Percentiles rank a stretch among this genome's conserved stretches.
phyloP scores from a whole-genome alignment of 2,888 invertebrate species.

The Dasysyrphus tricinctus region DNA sequence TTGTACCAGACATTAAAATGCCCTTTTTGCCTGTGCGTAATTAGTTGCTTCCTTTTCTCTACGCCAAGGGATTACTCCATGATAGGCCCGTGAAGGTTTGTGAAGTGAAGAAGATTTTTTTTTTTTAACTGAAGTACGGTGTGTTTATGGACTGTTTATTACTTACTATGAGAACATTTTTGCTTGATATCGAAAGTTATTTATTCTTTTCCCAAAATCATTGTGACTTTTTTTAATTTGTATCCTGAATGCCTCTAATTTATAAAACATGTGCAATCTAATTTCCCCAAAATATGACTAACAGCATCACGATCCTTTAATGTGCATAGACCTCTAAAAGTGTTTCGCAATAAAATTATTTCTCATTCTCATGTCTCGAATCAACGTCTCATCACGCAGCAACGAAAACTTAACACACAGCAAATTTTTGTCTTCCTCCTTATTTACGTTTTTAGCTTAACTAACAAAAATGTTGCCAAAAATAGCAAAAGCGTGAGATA shows the following conservation, averaged over 20 bases:
- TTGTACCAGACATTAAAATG: no score
- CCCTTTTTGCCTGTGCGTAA: no score
- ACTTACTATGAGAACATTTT: background rate
- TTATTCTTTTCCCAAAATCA: background rate
- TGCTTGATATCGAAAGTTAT: background rate
- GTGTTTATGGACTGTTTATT: background rate
- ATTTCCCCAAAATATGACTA: background rate
- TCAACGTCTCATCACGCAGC: conserved; percentile 48
- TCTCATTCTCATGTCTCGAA: conserved; percentile 22
- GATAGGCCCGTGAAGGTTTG: no score
- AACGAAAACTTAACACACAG: conserved; percentile 50
- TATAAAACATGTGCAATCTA: background rate
- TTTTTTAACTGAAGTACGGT: no score
- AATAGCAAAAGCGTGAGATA: conserved; percentile 61
- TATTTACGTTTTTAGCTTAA: conserved; percentile 64
- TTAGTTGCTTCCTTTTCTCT: no score
- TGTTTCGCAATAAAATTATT: conserved; percentile 32
- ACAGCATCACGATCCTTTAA: background rate
- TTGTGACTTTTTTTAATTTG: background rate
- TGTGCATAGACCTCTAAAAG: conserved; percentile 19
- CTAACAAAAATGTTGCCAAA: conserved; percentile 66
- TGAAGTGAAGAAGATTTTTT: no score
- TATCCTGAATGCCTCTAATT: background rate
- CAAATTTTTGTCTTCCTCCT: conserved; percentile 31
- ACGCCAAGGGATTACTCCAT: no score